Base-by-base conservation (phyloP, 2,797 vertebrate genomes). In the Siniperca scherzeri region DNA sequence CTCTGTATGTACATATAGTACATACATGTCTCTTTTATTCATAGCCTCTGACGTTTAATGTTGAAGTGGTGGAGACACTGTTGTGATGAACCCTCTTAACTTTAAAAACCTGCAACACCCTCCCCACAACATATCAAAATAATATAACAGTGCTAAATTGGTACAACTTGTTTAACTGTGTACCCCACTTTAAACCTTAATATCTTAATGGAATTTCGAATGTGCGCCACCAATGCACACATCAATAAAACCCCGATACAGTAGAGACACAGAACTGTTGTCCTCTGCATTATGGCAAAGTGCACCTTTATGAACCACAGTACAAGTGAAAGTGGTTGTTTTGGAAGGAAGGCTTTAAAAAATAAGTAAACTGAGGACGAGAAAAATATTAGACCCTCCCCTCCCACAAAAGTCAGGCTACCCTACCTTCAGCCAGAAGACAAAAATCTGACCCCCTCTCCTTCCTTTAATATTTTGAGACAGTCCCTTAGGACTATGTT, bases 31-130 rank as follows among this genome's bases (percentile, higher is more conserved):
- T 25, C 11, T 48, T 19, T 48, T 48, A 48, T 48, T 48, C 0
- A 6, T 55, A 57, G 27, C 56, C 59, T 57, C 69, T 78, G 62
- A 56, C 25, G 59, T 65, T 48, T n/a, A 27, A 78, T 57, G 57
- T n/a, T 40, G 30, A 65, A 40, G 57, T 56, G n/a, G 25, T 44
- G 46, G 5, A 52, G 21, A 53, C 22, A 11, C 44, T 22, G 64
- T 14, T 42, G 14, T 61, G 52, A 69, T 40, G 27, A 27, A 36
- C 30, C 7, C 17, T 65, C 22, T 56, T 56, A 14, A 48, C 27
- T 48, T 21, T n/a, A 36, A 46, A 70, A 76, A 52, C n/a, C 9
- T 46, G 8, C 30, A 33, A 36, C 2, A 22, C 2, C 7, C 6
- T 70, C 12, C 38, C 5, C n/a, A 42, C 8, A 61, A 5, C 9